These are phyloP conservation scores for Patiria miniata DNA, from an alignment of 35 echinoderm and acorn worm species.

Conservation along the genomic window DNA sequence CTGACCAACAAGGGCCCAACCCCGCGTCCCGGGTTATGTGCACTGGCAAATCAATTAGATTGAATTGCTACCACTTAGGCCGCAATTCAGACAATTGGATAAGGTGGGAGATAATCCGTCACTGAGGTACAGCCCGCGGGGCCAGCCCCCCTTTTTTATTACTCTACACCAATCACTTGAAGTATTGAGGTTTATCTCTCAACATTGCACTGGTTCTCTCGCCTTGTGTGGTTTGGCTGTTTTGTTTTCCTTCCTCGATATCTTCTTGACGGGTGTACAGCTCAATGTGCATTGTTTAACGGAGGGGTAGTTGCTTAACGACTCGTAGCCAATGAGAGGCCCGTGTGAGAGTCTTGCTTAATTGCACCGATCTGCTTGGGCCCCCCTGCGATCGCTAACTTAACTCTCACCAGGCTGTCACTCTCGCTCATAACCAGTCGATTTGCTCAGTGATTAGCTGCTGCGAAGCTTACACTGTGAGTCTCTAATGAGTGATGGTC, in stretches of 20 bases:
- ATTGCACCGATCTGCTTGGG: constrained; percentile 7
- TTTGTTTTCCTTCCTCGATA: no score
- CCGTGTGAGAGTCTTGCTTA: not conserved
- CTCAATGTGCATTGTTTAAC: not conserved
- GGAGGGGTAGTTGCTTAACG: constrained; percentile 4
- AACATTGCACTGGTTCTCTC: no score
- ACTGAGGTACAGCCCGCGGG: not conserved
- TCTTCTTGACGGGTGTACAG: no score
- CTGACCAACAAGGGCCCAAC: not conserved
- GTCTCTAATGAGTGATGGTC: no score
- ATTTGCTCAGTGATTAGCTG: constrained; percentile 45
- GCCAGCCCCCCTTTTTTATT: not conserved
- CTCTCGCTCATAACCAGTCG: constrained; percentile 33
- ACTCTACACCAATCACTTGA: no score
- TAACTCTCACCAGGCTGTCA: constrained; percentile 45
- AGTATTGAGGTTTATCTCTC: no score
- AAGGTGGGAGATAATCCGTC: constrained; percentile 39
- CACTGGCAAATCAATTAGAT: constrained; percentile 54
- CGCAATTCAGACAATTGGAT: constrained; percentile 60
- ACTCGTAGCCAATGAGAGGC: constrained; percentile 9
- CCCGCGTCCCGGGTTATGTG: not conserved
- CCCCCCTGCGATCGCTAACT: not conserved
- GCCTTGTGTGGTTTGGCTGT: not conserved
- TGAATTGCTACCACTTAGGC: constrained; percentile 51
- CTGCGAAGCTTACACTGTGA: no score